These are phyloP conservation scores for Cotesia glomerata DNA, from an alignment of 1,140 invertebrate genomes.

Conservation along the genomic window DNA sequence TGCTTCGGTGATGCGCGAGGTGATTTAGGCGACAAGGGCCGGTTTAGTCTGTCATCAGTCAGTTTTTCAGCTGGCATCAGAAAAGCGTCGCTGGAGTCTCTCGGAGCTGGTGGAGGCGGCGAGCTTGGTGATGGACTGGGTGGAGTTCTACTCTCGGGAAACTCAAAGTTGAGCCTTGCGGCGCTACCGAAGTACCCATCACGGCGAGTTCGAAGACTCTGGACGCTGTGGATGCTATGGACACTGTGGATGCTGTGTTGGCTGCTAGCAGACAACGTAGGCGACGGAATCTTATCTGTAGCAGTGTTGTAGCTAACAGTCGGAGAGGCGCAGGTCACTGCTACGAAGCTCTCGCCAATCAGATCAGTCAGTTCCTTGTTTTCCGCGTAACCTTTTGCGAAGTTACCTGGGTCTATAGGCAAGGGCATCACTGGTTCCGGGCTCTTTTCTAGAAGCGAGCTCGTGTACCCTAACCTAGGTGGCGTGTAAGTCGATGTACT, in stretches of 20 bases:
- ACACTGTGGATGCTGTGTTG: conserved; percentile 55
- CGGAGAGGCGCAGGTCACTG: conserved; percentile 60
- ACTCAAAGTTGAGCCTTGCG: conserved; percentile 62
- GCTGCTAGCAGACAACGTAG: conserved; percentile 67
- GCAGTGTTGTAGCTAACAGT: conserved; percentile 58
- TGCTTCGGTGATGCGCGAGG: conserved; percentile 78
- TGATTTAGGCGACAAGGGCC: conserved; percentile 74
- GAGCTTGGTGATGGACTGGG: conserved; percentile 67
- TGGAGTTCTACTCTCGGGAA: conserved; percentile 63
- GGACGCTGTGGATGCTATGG: conserved; percentile 52
- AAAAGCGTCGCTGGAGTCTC: conserved; percentile 65
- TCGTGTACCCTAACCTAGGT: conserved; percentile 49
- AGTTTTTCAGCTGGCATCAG: conserved; percentile 56
- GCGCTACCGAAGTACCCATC: conserved; percentile 68
- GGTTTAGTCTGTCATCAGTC: conserved; percentile 66
- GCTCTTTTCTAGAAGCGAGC: conserved; percentile 52
- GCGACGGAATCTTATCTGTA: conserved; percentile 67
- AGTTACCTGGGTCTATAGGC: conserved; percentile 58
- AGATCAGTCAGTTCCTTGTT: conserved; percentile 62
- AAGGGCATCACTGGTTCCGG: conserved; percentile 56
- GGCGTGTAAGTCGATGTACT: conserved; percentile 52
- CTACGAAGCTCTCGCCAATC: conserved; percentile 62
- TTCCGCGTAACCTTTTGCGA: conserved; percentile 60
- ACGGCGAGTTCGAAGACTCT: conserved; percentile 69
- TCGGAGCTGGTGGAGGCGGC: conserved; percentile 81